Conservation (phyloP, 2,888 invertebrate species). For the Eustalomyia histrio region DNA sequence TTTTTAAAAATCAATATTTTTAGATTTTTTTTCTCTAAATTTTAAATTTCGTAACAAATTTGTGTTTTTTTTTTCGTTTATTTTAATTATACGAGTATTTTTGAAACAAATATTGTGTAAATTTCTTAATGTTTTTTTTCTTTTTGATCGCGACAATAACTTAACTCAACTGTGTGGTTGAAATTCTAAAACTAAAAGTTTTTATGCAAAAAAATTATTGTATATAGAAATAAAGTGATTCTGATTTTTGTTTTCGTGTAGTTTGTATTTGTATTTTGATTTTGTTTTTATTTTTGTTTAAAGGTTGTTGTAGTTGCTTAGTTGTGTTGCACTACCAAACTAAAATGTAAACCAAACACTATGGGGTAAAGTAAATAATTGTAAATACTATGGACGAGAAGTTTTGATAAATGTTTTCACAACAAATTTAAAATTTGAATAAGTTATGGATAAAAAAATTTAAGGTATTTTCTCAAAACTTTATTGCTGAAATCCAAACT, state of each 20-base stretch:
- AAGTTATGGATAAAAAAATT: too few relatives aligned
- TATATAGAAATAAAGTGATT: slow-evolving; percentile 45
- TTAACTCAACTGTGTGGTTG: slow-evolving; percentile 75
- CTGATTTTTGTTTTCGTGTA: slow-evolving; percentile 30
- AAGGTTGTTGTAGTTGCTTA: slow-evolving; percentile 41
- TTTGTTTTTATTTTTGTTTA: slow-evolving; percentile 34
- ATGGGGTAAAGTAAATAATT: too few relatives aligned
- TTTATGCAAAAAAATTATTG: slow-evolving; percentile 71
- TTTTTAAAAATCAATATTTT: slow-evolving; percentile 25
- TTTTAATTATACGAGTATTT: background rate
- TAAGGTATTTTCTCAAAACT: too few relatives aligned
- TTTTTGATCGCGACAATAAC: slow-evolving; percentile 72
- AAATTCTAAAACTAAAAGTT: slow-evolving; percentile 74
- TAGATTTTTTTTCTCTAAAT: slow-evolving; percentile 4
- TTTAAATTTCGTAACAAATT: slow-evolving; percentile 23
- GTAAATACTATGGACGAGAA: too few relatives aligned
- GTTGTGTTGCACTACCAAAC: slow-evolving; percentile 32
- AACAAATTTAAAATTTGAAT: too few relatives aligned
- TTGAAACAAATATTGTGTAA: slow-evolving; percentile 28
- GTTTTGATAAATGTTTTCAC: too few relatives aligned
- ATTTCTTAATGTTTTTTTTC: slow-evolving; percentile 6
- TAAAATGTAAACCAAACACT: slow-evolving; percentile 11
- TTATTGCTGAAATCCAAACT: too few relatives aligned
- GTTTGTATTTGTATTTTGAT: slow-evolving; percentile 37
- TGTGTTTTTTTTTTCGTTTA: slow-evolving; percentile 11